A percentile compares a stretch with the other conserved stretches of the same genome.
These are phyloP conservation scores for Listronotus bonariensis DNA, from an alignment of 1,140 invertebrate species.

Conservation along the genomic window DNA sequence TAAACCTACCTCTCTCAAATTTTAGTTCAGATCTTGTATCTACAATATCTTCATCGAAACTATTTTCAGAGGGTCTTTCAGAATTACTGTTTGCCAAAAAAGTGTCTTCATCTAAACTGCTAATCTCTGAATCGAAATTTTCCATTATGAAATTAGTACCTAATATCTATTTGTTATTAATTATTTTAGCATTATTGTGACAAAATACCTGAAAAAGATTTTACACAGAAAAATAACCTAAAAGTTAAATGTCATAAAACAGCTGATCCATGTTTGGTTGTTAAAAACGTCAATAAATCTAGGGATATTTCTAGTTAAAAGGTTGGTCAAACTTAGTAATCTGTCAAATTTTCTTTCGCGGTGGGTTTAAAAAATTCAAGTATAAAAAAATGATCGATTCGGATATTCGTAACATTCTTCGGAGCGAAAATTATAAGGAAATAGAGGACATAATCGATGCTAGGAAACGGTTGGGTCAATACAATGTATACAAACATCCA, in stretches of 20 bases:
- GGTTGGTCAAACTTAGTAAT: neutral
- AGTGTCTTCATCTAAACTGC: constrained; percentile 44
- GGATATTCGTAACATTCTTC: constrained; percentile 2
- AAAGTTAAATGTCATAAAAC: neutral
- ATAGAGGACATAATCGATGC: constrained; percentile 53
- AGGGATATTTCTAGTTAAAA: neutral
- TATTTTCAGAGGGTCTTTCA: constrained; percentile 36
- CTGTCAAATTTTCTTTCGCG: constrained; percentile 3
- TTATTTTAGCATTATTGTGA: neutral
- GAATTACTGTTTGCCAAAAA: constrained; percentile 41
- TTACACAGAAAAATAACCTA: neutral
- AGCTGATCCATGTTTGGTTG: neutral
- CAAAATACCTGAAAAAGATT: constrained; percentile 14
- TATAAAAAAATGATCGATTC: constrained; percentile 36
- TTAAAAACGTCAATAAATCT: neutral
- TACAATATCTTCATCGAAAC: constrained; percentile 45
- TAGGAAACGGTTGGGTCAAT: constrained; percentile 47
- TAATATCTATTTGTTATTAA: constrained; percentile 9
- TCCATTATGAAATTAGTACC: constrained; percentile 36
- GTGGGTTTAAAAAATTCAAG: constrained; percentile 34
- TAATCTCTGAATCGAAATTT: constrained; percentile 40
- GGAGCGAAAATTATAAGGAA: constrained; percentile 43
- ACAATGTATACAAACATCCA: constrained; percentile 42
- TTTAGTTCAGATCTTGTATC: constrained; percentile 56
- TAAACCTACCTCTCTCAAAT: constrained; percentile 57